phyloP scores from a whole-genome alignment of 2,113 vertebrate genomes.

The Erythrolamprus reginae region DNA sequence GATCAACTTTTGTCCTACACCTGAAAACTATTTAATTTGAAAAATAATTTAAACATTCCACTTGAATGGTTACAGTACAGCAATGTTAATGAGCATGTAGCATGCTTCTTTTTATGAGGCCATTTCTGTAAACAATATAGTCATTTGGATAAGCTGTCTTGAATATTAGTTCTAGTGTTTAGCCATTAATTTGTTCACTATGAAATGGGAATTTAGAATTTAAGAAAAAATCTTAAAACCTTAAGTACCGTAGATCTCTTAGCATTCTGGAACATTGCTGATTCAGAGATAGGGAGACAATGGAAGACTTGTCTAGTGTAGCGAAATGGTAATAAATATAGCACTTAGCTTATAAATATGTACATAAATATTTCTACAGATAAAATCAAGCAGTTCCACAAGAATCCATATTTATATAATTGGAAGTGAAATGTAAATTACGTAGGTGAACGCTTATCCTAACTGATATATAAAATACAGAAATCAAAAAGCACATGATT shows the following conservation, averaged over 20 bases:
- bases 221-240: background rate
- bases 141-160: background rate
- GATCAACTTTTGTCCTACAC: conserved; percentile 45
- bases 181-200: background rate
- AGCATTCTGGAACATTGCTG: background rate
- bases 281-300: background rate
- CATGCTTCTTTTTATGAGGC: background rate
- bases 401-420: background rate
- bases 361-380: background rate
- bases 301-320: background rate
- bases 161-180: background rate
- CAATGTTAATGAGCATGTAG: background rate
- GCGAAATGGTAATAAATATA: background rate
- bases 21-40: conserved; percentile 45
- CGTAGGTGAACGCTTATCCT: background rate
- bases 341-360: background rate
- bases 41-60: conserved; percentile 37
- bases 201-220: background rate
- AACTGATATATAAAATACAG: background rate
- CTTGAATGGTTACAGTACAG: conserved; percentile 17
- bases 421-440: background rate
- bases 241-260: background rate
- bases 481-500: background rate
- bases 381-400: background rate
- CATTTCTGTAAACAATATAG: background rate